phyloP scores from a whole-genome alignment of 2,888 invertebrate species.

The Autographa pulchrina region DNA sequence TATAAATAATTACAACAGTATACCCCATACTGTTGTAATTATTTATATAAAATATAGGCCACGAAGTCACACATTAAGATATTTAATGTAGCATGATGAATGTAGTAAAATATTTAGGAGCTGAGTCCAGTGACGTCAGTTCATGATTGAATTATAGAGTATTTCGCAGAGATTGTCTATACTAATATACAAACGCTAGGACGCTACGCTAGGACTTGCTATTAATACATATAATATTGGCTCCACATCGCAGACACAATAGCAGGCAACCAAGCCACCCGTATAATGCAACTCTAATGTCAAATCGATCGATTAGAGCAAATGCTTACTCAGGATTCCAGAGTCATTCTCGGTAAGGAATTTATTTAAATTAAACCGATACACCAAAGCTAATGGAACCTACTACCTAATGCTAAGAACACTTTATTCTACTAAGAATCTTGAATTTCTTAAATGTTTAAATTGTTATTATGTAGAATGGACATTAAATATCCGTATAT shows the following conservation, averaged over 20 bases:
- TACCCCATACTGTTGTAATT: too few species aligned
- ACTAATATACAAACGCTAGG: background rate
- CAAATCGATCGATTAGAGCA: background rate
- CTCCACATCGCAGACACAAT: background rate
- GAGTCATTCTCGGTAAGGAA: background rate
- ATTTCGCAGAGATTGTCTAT: background rate
- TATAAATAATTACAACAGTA: too few species aligned
- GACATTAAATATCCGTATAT: too few species aligned
- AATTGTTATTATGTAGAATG: too few species aligned
- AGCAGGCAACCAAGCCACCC: background rate
- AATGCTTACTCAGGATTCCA: background rate
- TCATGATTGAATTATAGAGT: background rate
- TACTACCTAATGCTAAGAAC: background rate
- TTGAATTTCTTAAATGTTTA: too few species aligned
- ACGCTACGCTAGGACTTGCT: background rate
- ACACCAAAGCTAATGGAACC: background rate
- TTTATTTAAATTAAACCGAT: background rate
- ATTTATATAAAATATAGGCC: too few species aligned
- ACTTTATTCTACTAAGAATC: too few species aligned
- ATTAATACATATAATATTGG: too few species aligned
- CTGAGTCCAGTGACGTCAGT: background rate
- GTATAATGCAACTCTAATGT: background rate
- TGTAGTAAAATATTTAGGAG: too few species aligned
- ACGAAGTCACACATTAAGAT: too few species aligned
- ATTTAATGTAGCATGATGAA: too few species aligned